Conservation (phyloP, 2,113 vertebrate species). For the Rynchops niger region DNA sequence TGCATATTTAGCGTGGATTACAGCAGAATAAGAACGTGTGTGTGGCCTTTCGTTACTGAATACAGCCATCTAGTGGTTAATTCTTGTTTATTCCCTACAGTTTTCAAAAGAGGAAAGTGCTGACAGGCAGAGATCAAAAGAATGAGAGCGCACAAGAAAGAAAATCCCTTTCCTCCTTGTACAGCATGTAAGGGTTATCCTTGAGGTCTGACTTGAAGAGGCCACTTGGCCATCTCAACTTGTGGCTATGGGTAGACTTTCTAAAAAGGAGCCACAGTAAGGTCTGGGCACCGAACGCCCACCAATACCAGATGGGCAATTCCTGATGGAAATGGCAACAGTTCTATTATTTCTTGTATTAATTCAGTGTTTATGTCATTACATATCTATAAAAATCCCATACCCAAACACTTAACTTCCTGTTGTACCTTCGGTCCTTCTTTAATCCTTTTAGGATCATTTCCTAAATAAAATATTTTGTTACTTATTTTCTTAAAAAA, state of each 20-base stretch:
- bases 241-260: background rate
- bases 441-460: background rate
- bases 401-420: background rate
- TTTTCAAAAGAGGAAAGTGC: background rate
- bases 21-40: fast-evolving
- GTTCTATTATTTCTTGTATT: background rate
- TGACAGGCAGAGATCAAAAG: background rate
- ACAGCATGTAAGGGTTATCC: background rate
- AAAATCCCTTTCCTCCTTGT: background rate
- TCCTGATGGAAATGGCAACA: background rate
- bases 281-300: background rate
- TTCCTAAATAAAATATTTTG: background rate
- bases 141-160: background rate
- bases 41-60: background rate
- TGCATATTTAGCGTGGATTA: fast-evolving
- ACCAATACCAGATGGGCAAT: background rate
- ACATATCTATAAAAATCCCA: background rate
- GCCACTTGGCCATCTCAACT: background rate
- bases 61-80: conserved; percentile 69
- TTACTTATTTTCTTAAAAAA: background rate
- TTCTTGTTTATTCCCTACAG: background rate
- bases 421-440: background rate
- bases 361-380: background rate
- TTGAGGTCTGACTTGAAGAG: background rate
- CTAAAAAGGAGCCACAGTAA: background rate